phyloP scores from a whole-genome alignment of 2,888 invertebrate species.

The Hirudinaria manillensis region DNA sequence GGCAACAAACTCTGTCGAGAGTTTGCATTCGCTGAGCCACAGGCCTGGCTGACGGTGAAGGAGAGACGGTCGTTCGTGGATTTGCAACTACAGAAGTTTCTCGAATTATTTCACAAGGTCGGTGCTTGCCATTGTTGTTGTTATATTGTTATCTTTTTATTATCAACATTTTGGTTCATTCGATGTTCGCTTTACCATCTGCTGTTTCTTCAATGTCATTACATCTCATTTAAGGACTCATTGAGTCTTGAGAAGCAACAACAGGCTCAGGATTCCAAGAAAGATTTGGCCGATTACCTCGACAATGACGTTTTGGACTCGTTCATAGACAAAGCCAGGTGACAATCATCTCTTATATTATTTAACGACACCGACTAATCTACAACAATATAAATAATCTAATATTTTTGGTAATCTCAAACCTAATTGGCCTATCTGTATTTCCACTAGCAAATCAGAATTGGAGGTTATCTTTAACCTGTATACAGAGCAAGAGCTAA shows the following conservation, averaged over 20 bases:
- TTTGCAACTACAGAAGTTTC: background rate
- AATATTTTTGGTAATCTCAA: no score
- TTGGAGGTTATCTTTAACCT: no score
- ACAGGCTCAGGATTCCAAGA: background rate
- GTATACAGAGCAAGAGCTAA: no score
- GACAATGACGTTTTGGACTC: background rate
- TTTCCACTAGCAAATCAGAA: no score
- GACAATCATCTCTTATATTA: background rate
- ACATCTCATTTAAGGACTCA: no score
- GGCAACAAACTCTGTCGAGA: background rate
- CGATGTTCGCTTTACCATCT: no score
- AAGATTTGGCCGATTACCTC: background rate
- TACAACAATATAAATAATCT: no score
- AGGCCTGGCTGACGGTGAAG: background rate
- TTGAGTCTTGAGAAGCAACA: no score
- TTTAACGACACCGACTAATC: no score
- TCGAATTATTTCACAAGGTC: background rate
- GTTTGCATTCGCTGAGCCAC: background rate
- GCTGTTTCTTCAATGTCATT: no score
- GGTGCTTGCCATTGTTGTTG: background rate
- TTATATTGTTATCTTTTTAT: background rate
- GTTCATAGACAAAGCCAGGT: conserved; percentile 5
- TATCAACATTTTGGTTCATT: no score
- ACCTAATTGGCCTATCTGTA: no score
- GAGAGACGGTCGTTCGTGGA: background rate